A percentile compares a stretch with the other conserved stretches of the same genome.
Evolutionary conservation across 2,113 vertebrate genomes (phyloP).

Genomic region (Tonatia bakeri): DNA sequence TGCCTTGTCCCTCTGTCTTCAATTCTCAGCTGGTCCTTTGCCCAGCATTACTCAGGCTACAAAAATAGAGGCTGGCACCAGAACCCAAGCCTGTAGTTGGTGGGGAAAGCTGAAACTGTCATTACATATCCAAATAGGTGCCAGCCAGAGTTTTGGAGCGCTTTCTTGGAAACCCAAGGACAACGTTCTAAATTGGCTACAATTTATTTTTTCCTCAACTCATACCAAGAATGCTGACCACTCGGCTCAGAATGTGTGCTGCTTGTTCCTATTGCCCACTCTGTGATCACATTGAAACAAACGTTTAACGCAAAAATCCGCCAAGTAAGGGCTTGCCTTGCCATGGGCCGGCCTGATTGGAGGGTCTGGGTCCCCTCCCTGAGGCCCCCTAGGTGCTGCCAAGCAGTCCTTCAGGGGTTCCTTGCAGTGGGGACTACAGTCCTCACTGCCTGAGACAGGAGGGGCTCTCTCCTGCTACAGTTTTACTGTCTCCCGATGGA

Average conservation of each 20-base stretch:
- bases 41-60: conserved; percentile 48
- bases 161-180: neutral
- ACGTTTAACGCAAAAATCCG: neutral
- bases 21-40: neutral
- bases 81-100: neutral
- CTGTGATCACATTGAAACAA: neutral
- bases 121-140: neutral
- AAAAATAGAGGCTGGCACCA: conserved; percentile 56
- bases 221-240: neutral
- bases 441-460: neutral
- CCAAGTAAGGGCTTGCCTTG: neutral
- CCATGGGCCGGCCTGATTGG: neutral
- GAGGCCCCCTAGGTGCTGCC: neutral
- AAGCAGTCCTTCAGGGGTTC: rapidly evolving
- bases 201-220: neutral
- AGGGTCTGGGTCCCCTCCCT: rapidly evolving
- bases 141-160: neutral
- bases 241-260: neutral
- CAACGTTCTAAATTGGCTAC: neutral
- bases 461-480: rapidly evolving
- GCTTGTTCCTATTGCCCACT: neutral
- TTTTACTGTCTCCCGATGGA: neutral
- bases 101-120: conserved; percentile 43
- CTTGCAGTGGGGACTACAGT: rapidly evolving
- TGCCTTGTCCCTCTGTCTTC: neutral